phyloP scores from a whole-genome alignment of 2,888 invertebrate species.

The Stenolophus ochropezus region DNA sequence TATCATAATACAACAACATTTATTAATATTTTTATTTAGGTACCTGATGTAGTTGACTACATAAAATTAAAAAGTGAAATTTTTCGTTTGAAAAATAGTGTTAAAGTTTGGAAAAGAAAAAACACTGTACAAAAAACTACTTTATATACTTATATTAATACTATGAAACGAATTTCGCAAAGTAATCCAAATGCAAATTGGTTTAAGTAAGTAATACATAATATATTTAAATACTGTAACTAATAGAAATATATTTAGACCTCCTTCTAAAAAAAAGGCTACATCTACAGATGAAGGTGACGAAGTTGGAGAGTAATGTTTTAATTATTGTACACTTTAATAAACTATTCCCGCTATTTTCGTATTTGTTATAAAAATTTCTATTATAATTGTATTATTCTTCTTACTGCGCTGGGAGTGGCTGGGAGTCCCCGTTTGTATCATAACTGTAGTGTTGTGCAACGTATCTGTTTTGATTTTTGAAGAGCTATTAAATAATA shows the following conservation, averaged over 20 bases:
- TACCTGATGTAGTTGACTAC: slow-evolving; percentile 78
- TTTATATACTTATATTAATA: slow-evolving; percentile 66
- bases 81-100: slow-evolving; percentile 71
- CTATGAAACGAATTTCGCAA: slow-evolving; percentile 67
- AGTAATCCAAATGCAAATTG: slow-evolving; percentile 60
- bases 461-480: too few relatives aligned
- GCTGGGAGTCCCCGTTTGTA: too few relatives aligned
- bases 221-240: too few relatives aligned
- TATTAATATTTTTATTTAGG: slow-evolving; percentile 64
- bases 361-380: neutral
- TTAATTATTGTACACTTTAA: neutral
- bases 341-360: neutral
- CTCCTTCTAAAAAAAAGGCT: neutral
- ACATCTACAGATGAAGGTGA: neutral
- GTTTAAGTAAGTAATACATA: slow-evolving; percentile 63
- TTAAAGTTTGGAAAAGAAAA: slow-evolving; percentile 65
- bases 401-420: too few relatives aligned
- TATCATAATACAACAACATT: neutral
- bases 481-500: too few relatives aligned
- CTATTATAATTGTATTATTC: too few relatives aligned
- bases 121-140: slow-evolving; percentile 66
- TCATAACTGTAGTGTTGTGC: too few relatives aligned
- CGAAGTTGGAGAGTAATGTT: neutral
- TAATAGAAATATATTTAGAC: neutral
- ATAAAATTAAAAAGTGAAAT: slow-evolving; percentile 75